These are phyloP conservation scores for Phrynocephalus versicolor DNA, from an alignment of 2,113 vertebrate species.

Conservation along the genomic window DNA sequence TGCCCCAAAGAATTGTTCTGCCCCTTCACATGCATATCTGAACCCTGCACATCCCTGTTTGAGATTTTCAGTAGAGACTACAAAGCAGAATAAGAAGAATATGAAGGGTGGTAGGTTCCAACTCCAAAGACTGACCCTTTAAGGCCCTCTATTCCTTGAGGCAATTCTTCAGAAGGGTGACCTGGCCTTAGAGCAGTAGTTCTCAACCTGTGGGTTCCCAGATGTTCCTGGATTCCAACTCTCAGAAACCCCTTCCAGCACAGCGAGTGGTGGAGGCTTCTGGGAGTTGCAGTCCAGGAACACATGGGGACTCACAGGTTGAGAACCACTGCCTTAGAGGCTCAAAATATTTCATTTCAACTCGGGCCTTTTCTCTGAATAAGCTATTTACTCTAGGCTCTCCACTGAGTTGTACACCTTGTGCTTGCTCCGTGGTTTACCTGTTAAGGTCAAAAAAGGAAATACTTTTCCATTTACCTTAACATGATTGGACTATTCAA, in stretches of 20 bases:
- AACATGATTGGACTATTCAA: not conserved
- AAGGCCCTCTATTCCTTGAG: not conserved
- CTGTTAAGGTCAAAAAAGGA: not conserved
- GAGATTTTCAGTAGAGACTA: not conserved
- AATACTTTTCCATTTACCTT: not conserved
- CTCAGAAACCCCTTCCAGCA: too few species aligned
- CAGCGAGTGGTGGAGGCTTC: too few species aligned
- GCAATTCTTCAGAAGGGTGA: not conserved
- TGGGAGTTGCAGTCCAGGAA: too few species aligned
- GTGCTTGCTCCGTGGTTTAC: not conserved
- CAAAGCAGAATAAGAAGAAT: not conserved
- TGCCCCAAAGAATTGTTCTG: not conserved
- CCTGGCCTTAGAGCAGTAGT: too few species aligned
- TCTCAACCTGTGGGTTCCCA: too few species aligned
- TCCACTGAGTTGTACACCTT: not conserved
- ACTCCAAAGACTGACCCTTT: not conserved
- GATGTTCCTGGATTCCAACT: too few species aligned
- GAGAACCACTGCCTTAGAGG: not conserved
- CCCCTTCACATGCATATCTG: not conserved
- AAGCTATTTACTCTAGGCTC: not conserved
- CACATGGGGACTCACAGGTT: too few species aligned
- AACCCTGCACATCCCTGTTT: not conserved
- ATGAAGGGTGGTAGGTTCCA: not conserved
- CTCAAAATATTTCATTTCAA: not conserved
- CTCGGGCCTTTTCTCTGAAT: not conserved